phyloP scores from a whole-genome alignment of 2,797 vertebrate genomes.

The Gila robusta region DNA sequence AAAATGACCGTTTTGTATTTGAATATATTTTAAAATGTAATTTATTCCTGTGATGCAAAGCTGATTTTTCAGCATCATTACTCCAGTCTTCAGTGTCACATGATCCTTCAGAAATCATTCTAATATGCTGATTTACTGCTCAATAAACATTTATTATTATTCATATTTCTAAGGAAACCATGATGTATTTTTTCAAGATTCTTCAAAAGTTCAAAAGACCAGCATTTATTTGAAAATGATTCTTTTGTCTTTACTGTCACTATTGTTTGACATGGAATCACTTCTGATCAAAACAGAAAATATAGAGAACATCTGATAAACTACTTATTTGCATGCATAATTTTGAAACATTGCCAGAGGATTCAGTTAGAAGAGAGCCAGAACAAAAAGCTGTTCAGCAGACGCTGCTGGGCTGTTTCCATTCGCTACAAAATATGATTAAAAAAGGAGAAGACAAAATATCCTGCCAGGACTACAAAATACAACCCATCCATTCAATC shows the following conservation, averaged over 20 bases:
- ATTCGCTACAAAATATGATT: neutral
- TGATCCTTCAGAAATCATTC: neutral
- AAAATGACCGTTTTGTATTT: neutral
- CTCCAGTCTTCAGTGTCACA: neutral
- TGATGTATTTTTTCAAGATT: neutral
- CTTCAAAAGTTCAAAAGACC: neutral
- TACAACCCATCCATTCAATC: neutral
- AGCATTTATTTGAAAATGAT: neutral
- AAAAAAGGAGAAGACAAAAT: neutral
- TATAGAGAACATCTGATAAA: neutral
- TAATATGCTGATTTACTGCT: neutral
- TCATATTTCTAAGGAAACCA: neutral
- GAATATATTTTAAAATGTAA: neutral
- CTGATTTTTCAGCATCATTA: neutral
- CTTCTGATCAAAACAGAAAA: neutral
- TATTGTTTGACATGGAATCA: neutral
- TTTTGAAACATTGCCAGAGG: neutral
- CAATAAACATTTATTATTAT: neutral
- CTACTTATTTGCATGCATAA: neutral
- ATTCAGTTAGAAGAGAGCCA: neutral
- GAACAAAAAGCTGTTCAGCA: conserved; percentile 21
- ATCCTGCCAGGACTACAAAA: neutral
- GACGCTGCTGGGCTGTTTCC: conserved; percentile 1
- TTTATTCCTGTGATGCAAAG: neutral
- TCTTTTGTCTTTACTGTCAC: neutral